Evolutionary conservation across 2,113 vertebrate genomes (phyloP).

Genomic region (Pyxicephalus adspersus): DNA sequence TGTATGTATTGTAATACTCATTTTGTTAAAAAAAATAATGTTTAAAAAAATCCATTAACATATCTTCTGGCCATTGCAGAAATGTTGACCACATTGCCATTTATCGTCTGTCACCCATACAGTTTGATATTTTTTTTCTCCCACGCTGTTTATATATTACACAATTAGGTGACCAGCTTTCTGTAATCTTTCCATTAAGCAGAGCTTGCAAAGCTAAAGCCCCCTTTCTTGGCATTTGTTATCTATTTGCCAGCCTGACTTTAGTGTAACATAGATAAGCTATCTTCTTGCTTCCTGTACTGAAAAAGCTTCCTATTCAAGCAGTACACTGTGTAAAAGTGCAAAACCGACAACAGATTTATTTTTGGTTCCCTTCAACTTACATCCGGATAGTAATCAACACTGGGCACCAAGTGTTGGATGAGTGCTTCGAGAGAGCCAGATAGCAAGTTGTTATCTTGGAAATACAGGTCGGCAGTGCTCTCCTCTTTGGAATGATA

Average conservation of each 20-base stretch:
- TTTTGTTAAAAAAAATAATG: too few relatives aligned
- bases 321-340: conserved; percentile 15
- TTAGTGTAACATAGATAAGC: neutral
- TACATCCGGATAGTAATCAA: conserved; percentile 93
- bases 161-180: too few relatives aligned
- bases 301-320: conserved; percentile 23
- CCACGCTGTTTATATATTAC: too few relatives aligned
- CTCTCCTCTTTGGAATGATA: conserved; percentile 82
- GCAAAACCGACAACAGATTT: conserved; percentile 7
- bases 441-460: conserved; percentile 88
- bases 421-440: conserved; percentile 94
- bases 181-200: too few relatives aligned
- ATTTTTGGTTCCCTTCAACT: conserved; percentile 62
- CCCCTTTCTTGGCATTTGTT: conserved; percentile 22
- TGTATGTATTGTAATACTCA: too few relatives aligned
- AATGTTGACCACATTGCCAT: too few relatives aligned
- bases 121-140: too few relatives aligned
- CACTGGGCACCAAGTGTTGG: conserved; percentile 86
- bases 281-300: conserved; percentile 43
- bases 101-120: too few relatives aligned
- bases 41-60: too few relatives aligned
- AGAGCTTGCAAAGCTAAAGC: neutral
- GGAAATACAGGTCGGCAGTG: conserved; percentile 82
- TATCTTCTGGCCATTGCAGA: too few relatives aligned
- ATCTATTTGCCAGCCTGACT: neutral